Evolutionary conservation across 2,888 invertebrate genomes (phyloP), one percentile per base, ranked within the genome.

Genomic region (Chrysina gloriosa): DNA sequence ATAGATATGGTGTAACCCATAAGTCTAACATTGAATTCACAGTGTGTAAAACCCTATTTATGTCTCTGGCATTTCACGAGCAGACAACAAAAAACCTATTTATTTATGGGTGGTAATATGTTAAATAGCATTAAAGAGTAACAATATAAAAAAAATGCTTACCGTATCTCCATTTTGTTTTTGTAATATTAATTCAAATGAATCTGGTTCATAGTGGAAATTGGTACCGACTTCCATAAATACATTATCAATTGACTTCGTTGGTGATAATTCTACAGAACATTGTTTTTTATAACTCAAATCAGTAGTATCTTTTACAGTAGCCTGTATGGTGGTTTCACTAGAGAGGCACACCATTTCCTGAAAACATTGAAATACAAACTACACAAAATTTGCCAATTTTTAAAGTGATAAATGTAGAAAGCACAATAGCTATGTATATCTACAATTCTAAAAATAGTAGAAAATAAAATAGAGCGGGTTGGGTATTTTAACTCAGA

Each of bases 341-440:
- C 81, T 81, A 68, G 80, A 79, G 70, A 80, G 81, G 77, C 84
- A 84, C 78, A 85, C 84, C 86, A 86, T 85, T 76, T 80, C 82
- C 84, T 85, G n/a, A 78, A 64, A 71, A 65, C 5, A 63, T 42
- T 29, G 19, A 56, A 52, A 47, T 25, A 19, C 1, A 47, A 11
- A 31, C 9, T 16, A 45, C 2, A 19, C 3, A 19, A 19, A 21
- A 9, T 7, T 6, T 16, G 7, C 1, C 3, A 31, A 16, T 19
- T 21, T 7, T 45, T 7, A 16, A 16, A 16, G n/a, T 31, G n/a
- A 31, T 31, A 31, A 6, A 31, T 31, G n/a, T n/a, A 9, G 31
- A 31, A 31, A n/a, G 9, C n/a, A 9, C n/a, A 68, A 29, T 48
- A 58, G 47, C 36, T 14, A 7, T 16, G 14, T 52, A 45, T 21